Percentiles rank a stretch among this genome's conserved stretches.
Evolutionary conservation across 92 coral and sea anemone genomes (phyloP).

Genomic region (Actinernus sp.): DNA sequence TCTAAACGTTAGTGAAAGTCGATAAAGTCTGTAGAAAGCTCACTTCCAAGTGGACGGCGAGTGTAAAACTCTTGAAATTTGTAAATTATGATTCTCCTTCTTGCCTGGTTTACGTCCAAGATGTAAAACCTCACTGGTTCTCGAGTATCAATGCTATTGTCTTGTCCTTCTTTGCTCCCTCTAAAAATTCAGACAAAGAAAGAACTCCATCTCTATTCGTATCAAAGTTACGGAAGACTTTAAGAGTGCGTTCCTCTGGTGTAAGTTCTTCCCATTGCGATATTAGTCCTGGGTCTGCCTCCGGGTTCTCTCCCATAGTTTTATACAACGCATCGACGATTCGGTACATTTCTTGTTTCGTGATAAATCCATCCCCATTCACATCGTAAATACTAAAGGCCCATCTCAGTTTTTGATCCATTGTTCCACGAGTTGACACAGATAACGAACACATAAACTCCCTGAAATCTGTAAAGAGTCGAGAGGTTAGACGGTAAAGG

Average conservation of each 20-base stretch:
- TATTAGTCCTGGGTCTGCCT: slow-evolving; percentile 52
- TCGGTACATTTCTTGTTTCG: slow-evolving; percentile 95
- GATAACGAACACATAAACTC: slow-evolving; percentile 98
- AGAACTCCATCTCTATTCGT: slow-evolving; percentile 93
- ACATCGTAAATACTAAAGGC: slow-evolving; percentile 97
- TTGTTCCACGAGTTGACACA: slow-evolving; percentile 95
- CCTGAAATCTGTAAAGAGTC: slow-evolving; percentile 78
- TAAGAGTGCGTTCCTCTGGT: slow-evolving; percentile 92
- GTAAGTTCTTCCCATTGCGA: slow-evolving; percentile 90
- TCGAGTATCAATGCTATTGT: slow-evolving; percentile 90
- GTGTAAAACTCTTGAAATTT: no score
- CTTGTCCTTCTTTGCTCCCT: slow-evolving; percentile 94
- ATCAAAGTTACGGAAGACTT: slow-evolving; percentile 88
- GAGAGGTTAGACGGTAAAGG: neutral
- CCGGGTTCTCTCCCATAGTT: slow-evolving; percentile 83
- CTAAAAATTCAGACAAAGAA: slow-evolving; percentile 90
- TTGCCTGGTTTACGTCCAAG: no score
- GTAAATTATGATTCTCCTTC: no score
- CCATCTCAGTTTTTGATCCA: slow-evolving; percentile 96
- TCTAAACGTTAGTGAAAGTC: no score
- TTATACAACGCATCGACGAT: slow-evolving; percentile 94
- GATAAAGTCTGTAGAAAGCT: no score
- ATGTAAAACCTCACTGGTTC: no score
- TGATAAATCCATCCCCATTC: slow-evolving; percentile 94
- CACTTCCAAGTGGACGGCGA: no score